phyloP scores from a whole-genome alignment of 2,113 vertebrate genomes.

The Proterorhinus semilunaris region DNA sequence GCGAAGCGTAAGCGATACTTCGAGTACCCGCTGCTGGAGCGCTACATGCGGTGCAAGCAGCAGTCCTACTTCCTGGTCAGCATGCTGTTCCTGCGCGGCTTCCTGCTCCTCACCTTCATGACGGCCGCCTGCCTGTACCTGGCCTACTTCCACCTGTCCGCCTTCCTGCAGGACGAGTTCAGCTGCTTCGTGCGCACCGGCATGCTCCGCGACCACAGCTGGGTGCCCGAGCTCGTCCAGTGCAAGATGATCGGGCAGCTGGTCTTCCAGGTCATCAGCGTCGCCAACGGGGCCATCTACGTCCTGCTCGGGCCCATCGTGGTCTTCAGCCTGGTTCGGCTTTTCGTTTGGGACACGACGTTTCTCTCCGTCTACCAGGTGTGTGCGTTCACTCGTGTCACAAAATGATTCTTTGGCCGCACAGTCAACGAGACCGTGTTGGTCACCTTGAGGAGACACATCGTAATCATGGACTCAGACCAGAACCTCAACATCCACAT shows the following conservation, averaged over 20 bases:
- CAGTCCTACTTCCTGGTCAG: constrained; percentile 83
- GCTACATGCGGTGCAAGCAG: constrained; percentile 91
- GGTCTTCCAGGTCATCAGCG: constrained; percentile 88
- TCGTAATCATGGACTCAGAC: too few species aligned
- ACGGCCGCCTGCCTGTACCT: constrained; percentile 88
- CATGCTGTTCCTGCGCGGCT: constrained; percentile 87
- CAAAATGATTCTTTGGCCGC: too few species aligned
- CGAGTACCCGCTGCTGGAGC: constrained; percentile 93
- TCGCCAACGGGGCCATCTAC: constrained; percentile 82
- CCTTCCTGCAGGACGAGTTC: constrained; percentile 93
- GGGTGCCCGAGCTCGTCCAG: constrained; percentile 80
- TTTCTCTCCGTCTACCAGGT: constrained; percentile 88
- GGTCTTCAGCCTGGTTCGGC: constrained; percentile 85
- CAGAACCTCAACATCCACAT: too few species aligned
- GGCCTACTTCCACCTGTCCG: constrained; percentile 86
- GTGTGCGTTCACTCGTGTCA: too few species aligned
- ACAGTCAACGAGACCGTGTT: too few species aligned
- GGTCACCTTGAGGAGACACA: too few species aligned
- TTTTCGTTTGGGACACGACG: constrained; percentile 92
- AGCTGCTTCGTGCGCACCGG: constrained; percentile 87
- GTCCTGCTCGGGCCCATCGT: constrained; percentile 83
- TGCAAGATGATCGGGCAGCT: constrained; percentile 89
- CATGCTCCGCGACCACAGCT: constrained; percentile 79
- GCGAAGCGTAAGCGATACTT: constrained; percentile 92
- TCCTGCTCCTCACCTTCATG: constrained; percentile 87